Percentiles rank a stretch among this genome's conserved stretches.
phyloP scores from a whole-genome alignment of 2,888 invertebrate species.

The Geotrupes spiniger region DNA sequence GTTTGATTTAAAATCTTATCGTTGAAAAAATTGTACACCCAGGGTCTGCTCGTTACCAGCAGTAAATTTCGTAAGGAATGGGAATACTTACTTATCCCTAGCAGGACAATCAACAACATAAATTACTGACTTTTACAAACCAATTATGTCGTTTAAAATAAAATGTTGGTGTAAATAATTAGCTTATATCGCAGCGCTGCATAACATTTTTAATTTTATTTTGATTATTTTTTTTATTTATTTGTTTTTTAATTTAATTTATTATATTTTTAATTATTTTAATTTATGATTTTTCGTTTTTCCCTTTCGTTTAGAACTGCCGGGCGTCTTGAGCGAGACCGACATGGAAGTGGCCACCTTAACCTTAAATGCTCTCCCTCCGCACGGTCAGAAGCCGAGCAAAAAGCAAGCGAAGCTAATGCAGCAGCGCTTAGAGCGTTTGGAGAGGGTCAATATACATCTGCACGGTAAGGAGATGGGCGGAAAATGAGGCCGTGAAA shows the following conservation, averaged over 20 bases:
- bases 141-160: no score
- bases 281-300: constrained; percentile 34
- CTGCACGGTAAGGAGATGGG: constrained; percentile 75
- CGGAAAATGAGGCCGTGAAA: no score
- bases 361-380: constrained; percentile 55
- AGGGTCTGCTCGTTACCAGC: no score
- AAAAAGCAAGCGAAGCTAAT: constrained; percentile 69
- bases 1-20: no score
- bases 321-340: constrained; percentile 55
- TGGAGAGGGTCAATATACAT: constrained; percentile 78
- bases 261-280: constrained; percentile 19
- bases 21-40: no score
- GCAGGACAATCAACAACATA: no score
- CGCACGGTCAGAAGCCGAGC: constrained; percentile 53
- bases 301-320: constrained; percentile 51
- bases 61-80: no score
- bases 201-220: no score
- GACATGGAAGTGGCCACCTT: constrained; percentile 51
- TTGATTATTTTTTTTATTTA: constrained; percentile 7
- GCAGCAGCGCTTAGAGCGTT: constrained; percentile 70
- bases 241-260: constrained; percentile 20
- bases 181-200: no score
- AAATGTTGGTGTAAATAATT: no score
- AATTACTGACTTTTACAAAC: no score
- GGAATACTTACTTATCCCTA: no score